These are phyloP conservation scores for Phania funesta DNA, from an alignment of 2,888 invertebrate genomes.

Conservation along the genomic window DNA sequence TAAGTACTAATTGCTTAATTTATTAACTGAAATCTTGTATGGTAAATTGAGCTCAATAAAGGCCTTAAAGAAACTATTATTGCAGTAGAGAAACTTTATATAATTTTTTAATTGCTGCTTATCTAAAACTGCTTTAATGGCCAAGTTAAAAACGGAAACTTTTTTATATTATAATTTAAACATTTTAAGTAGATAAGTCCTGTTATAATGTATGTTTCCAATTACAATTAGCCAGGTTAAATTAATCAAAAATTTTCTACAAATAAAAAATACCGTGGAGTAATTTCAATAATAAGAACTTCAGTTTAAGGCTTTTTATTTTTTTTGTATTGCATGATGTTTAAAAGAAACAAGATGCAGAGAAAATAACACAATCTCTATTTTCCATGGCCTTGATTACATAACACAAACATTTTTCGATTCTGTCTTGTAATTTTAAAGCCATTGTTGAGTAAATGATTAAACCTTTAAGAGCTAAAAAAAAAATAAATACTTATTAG, in stretches of 20 bases:
- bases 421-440: slow-evolving; percentile 9
- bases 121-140: too few species aligned
- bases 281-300: slow-evolving; percentile 33
- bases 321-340: slow-evolving; percentile 47
- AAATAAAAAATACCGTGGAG: slow-evolving; percentile 17
- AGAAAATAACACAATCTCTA: slow-evolving; percentile 71
- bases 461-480: slow-evolving; percentile 30
- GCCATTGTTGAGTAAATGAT: slow-evolving; percentile 36
- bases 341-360: neutral
- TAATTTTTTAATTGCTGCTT: too few species aligned
- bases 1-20: too few species aligned
- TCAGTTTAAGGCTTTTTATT: slow-evolving; percentile 29
- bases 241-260: slow-evolving; percentile 12
- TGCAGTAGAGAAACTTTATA: too few species aligned
- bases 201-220: slow-evolving; percentile 5
- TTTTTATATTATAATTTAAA: too few species aligned
- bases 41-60: too few species aligned
- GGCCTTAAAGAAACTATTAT: too few species aligned
- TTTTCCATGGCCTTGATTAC: slow-evolving; percentile 78
- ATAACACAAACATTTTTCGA: slow-evolving; percentile 69
- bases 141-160: neutral
- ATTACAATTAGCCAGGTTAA: slow-evolving; percentile 30
- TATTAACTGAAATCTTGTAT: too few species aligned
- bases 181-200: slow-evolving; percentile 17
- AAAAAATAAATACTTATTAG: too few species aligned